Evolutionary conservation across 1,140 invertebrate genomes (phyloP).

Genomic region (Megathymus violae): DNA sequence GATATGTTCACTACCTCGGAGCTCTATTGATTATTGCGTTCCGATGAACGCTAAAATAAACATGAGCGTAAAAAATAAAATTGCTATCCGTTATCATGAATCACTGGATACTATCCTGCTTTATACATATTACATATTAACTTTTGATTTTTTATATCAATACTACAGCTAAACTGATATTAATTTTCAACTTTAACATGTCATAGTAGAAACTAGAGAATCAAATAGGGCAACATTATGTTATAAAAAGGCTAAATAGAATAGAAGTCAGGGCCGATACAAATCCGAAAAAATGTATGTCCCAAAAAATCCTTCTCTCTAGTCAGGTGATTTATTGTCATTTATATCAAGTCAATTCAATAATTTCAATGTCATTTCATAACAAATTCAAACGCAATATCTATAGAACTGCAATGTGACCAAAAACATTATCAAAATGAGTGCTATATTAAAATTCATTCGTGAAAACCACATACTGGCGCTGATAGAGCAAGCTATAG

Average conservation of each 20-base stretch:
- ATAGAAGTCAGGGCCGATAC: constrained; percentile 2
- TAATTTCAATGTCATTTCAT: constrained; percentile 42
- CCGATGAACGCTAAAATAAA: constrained; percentile 7
- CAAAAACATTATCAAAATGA: constrained; percentile 81
- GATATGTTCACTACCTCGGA: neutral
- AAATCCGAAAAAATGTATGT: neutral
- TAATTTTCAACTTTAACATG: no score
- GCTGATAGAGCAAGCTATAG: constrained; percentile 85
- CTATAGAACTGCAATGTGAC: constrained; percentile 60
- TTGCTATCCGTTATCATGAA: no score
- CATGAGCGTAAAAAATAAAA: no score
- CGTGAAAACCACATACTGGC: constrained; percentile 86
- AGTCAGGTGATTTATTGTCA: constrained; percentile 19
- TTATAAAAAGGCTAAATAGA: neutral
- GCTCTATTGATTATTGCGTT: constrained; percentile 25
- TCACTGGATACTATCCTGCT: no score
- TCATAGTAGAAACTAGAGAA: constrained; percentile 14
- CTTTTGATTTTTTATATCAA: no score
- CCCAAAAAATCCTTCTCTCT: constrained; percentile 20
- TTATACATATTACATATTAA: no score
- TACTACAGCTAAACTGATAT: no score
- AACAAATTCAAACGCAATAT: constrained; percentile 70
- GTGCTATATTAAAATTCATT: constrained; percentile 85
- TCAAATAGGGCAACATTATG: constrained; percentile 2
- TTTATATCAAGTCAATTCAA: constrained; percentile 34